Evolutionary conservation across 2,797 vertebrate genomes (phyloP).

Genomic region (Silurus aristotelis): DNA sequence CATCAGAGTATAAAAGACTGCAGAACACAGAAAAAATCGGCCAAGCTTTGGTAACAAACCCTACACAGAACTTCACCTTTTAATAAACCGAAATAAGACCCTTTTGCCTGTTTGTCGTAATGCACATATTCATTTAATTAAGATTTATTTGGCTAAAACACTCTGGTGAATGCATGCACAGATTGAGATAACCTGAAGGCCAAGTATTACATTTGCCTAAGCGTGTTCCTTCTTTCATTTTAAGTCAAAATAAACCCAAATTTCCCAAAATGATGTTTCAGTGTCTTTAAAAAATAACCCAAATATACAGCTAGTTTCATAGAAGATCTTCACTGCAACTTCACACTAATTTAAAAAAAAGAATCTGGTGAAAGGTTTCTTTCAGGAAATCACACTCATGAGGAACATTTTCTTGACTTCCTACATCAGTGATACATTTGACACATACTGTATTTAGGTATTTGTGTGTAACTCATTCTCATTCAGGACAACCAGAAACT

Average conservation of each 20-base stretch:
- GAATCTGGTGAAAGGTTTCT: neutral
- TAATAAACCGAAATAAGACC: neutral
- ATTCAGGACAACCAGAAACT: neutral
- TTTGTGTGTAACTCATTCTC: neutral
- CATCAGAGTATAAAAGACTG: neutral
- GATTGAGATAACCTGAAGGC: neutral
- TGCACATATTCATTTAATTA: neutral
- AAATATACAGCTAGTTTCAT: neutral
- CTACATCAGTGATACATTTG: neutral
- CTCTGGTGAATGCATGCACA: neutral
- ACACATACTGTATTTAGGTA: neutral
- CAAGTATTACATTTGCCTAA: neutral
- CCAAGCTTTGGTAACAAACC: neutral
- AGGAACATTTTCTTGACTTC: neutral
- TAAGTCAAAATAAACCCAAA: neutral
- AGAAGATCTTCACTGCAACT: neutral
- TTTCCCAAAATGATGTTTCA: neutral
- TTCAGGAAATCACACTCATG: neutral
- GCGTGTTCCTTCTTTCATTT: neutral
- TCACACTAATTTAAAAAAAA: neutral
- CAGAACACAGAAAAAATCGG: neutral
- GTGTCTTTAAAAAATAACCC: neutral
- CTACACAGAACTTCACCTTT: neutral
- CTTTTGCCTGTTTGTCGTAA: neutral
- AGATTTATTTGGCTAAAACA: neutral